Base-by-base conservation (phyloP, 2,797 vertebrate species). In the Spinibarbus caldwelli region DNA sequence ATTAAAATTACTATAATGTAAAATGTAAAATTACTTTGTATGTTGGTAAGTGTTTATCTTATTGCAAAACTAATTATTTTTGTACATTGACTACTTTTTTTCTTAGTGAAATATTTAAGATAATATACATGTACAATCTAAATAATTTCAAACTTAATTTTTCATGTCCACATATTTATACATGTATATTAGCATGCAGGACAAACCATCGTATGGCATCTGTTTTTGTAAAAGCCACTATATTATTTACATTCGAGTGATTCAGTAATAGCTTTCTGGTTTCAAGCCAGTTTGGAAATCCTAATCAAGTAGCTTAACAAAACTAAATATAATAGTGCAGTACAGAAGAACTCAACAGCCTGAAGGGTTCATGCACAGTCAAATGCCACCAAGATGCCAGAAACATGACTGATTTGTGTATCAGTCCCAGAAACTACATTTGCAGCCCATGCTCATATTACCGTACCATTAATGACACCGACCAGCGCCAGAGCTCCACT, bases 401-500 rank as follows among this genome's bases (percentile, higher is more conserved):
- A 66, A 68, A 23, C 77, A 79, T 54, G 34, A 77, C 62, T 77
- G 45, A 68, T 54, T 31, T 47, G 31, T 68, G 34, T 31, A 68
- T 78, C 43, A 68, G 75, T 54, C 73, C 62, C 34, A 57, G 4
- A 38, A 76, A 67, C 59, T 77, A 38, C 73, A 68, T 68, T 52
- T 77, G 19, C 62, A 78, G 26, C n/a, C 26, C 15, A 41, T 57
- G 29, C 73, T 70, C 47, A 84, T 78, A n/a, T 84, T 57, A 36
- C 47, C 19, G 2, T n/a, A 17, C 34, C 19, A 70, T 67, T 84
- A 84, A 84, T 70, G 64, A 84, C 26, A 84, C 21, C 34, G 12
- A 70, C 8, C 26, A 41, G 26, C 1, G n/a, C 73, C 73, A 84
- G 6, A 47, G 23, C 71, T 83, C 41, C 29, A 14, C 31, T 77